Evolutionary conservation across 2,797 vertebrate genomes (phyloP).

Genomic region (Gambusia yucatana): DNA sequence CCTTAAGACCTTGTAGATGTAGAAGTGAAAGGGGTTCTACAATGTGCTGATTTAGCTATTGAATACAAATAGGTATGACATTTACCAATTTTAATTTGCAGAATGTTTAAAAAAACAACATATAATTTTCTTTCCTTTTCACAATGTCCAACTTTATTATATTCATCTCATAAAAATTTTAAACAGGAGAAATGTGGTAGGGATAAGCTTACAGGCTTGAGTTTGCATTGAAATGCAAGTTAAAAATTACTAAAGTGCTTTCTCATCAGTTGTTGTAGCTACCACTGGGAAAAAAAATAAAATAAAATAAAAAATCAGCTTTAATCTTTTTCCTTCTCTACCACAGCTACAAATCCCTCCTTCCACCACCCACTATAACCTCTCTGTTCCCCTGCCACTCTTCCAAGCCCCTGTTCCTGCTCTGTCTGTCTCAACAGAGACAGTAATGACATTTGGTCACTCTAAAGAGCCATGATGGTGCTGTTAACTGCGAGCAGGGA

Average conservation of each 20-base stretch:
- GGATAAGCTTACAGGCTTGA: too few relatives aligned
- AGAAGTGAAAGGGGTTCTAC: neutral
- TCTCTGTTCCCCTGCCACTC: constrained; percentile 11
- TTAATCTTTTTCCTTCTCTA: constrained; percentile 1
- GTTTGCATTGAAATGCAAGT: neutral
- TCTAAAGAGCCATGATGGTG: constrained; percentile 70
- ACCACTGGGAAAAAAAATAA: too few relatives aligned
- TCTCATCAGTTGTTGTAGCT: neutral
- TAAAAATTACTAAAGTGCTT: constrained; percentile 10
- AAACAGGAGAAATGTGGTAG: neutral
- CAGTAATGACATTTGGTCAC: constrained; percentile 74
- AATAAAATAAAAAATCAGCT: neutral
- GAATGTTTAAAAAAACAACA: neutral
- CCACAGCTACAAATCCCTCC: constrained; percentile 6
- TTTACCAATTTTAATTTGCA: neutral
- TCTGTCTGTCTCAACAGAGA: constrained; percentile 50
- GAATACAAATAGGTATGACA: neutral
- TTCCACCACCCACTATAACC: neutral
- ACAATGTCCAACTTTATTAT: neutral
- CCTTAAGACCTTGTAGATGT: neutral
- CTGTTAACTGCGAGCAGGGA: constrained; percentile 67
- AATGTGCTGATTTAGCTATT: neutral
- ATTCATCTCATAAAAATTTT: neutral
- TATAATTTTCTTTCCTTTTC: neutral
- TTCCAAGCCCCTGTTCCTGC: constrained; percentile 14